These are phyloP conservation scores for Heloderma charlesbogerti DNA, from an alignment of 2,113 vertebrate genomes.

Conservation along the genomic window DNA sequence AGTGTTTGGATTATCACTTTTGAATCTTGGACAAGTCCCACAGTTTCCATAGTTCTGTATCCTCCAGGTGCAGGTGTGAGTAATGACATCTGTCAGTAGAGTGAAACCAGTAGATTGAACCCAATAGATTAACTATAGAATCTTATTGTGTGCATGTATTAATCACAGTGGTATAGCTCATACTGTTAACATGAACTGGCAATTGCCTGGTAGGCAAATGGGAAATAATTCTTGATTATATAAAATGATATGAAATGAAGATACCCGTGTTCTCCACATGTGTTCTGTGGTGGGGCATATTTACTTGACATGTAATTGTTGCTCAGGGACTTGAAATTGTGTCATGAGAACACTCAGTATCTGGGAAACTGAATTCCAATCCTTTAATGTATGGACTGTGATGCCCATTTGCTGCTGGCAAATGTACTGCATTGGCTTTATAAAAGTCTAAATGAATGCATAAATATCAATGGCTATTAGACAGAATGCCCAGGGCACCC, in stretches of 20 bases:
- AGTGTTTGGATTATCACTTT: not conserved
- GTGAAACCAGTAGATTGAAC: not conserved
- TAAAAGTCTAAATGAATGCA: not conserved
- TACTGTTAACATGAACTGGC: not conserved
- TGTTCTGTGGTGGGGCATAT: not conserved
- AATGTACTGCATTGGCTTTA: not conserved
- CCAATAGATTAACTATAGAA: not conserved
- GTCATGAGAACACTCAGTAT: not conserved
- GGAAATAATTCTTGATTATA: not conserved
- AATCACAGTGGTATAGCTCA: not conserved
- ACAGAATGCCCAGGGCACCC: not conserved
- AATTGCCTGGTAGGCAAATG: not conserved
- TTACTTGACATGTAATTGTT: not conserved
- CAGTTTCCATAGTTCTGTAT: not conserved
- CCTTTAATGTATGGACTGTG: not conserved
- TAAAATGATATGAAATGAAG: not conserved
- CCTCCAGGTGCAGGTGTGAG: not conserved
- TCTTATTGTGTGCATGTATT: not conserved
- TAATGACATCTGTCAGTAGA: not conserved
- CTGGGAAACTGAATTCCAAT: not conserved
- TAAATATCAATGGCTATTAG: not conserved
- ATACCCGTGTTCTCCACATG: too few species aligned
- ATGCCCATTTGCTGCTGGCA: not conserved
- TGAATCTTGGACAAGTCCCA: not conserved
- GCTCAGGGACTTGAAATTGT: too few species aligned